Conservation (phyloP, 2,797 vertebrate species). For the Anguilla megastoma region DNA sequence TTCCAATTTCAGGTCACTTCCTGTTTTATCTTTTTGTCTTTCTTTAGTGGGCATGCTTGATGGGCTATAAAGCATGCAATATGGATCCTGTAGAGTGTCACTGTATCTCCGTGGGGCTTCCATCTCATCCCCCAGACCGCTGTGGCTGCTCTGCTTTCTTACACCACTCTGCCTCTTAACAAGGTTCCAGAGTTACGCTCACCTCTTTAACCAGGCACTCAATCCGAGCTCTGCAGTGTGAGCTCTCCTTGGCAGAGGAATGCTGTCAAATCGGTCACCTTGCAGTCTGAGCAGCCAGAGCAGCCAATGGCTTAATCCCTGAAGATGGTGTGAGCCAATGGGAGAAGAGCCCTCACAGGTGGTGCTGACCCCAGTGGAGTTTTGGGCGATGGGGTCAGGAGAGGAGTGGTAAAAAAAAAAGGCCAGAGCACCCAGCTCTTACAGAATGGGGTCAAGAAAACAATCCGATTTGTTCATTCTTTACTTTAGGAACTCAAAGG, state of each 20-base stretch:
- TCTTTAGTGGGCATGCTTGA: conserved; percentile 10
- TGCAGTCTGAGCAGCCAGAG: conserved; percentile 7
- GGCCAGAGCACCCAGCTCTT: background rate
- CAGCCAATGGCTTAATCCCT: conserved; percentile 25
- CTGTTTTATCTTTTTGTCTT: conserved; percentile 19
- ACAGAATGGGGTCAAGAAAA: conserved; percentile 3
- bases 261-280: conserved; percentile 12
- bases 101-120: background rate
- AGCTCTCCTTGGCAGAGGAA: conserved; percentile 29
- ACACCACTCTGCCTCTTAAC: background rate
- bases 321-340: conserved; percentile 29
- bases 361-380: background rate
- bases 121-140: background rate
- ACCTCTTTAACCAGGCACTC: conserved; percentile 10
- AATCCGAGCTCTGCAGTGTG: no score
- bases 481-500: background rate
- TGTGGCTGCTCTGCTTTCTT: background rate
- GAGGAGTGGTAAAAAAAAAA: background rate
- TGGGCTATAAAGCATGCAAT: conserved; percentile 24
- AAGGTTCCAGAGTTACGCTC: background rate
- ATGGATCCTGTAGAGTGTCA: conserved; percentile 13
- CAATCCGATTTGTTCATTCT: background rate
- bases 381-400: background rate
- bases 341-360: conserved; percentile 26
- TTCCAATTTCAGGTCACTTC: conserved; percentile 10